phyloP scores from a whole-genome alignment of 2,888 invertebrate genomes.

The Clostera curtula region DNA sequence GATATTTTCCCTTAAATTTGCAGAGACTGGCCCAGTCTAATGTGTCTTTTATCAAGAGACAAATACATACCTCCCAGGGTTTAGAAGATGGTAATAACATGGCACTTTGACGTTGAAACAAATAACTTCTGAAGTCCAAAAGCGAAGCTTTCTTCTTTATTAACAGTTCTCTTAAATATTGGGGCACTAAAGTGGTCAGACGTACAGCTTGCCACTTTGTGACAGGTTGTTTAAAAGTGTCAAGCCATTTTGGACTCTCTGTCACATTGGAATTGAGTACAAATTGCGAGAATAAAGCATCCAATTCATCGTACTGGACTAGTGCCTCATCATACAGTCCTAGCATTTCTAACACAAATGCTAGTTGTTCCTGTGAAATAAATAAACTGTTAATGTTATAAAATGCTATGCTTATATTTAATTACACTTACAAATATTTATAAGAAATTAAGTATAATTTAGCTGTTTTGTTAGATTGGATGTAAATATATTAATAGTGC shows the following conservation, averaged over 20 bases:
- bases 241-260: slow-evolving; percentile 90
- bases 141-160: slow-evolving; percentile 78
- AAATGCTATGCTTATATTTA: background rate
- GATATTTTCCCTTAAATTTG: too few species aligned
- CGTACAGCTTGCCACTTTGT: slow-evolving; percentile 90
- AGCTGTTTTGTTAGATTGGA: too few species aligned
- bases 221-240: slow-evolving; percentile 85
- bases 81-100: slow-evolving; percentile 83
- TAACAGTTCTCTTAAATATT: slow-evolving; percentile 66
- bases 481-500: too few species aligned
- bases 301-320: slow-evolving; percentile 97
- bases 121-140: slow-evolving; percentile 93
- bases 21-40: too few species aligned
- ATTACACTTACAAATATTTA: background rate
- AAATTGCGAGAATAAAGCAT: slow-evolving; percentile 97
- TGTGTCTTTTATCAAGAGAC: too few species aligned
- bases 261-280: slow-evolving; percentile 94
- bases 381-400: slow-evolving; percentile 1
- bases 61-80: slow-evolving; percentile 84
- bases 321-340: slow-evolving; percentile 95
- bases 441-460: slow-evolving; percentile 22
- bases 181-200: slow-evolving; percentile 76
- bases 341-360: slow-evolving; percentile 95
- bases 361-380: slow-evolving; percentile 89
- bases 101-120: slow-evolving; percentile 94